Conservation (phyloP, 2,113 vertebrate species). For the Ciconia stormi region DNA sequence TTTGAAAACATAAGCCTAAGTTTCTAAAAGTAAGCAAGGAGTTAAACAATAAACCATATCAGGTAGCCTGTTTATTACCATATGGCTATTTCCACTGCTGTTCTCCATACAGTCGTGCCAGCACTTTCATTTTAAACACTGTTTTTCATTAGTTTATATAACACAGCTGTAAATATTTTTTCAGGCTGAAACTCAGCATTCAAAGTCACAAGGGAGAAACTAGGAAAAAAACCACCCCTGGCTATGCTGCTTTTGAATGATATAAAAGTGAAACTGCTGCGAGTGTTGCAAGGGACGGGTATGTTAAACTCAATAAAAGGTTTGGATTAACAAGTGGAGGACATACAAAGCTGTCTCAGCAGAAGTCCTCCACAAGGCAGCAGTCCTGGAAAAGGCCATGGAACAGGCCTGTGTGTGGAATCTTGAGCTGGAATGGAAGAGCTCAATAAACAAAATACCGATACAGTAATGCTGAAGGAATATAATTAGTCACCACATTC, state of each 20-base stretch:
- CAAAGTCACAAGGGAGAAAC: background rate
- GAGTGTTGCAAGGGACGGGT: background rate
- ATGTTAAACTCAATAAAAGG: background rate
- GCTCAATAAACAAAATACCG: slow-evolving; percentile 31
- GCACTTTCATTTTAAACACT: slow-evolving; percentile 53
- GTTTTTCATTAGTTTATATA: slow-evolving; percentile 52
- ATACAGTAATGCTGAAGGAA: background rate
- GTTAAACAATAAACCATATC: slow-evolving; percentile 55
- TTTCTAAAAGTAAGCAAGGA: slow-evolving; percentile 13
- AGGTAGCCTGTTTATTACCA: slow-evolving; percentile 49
- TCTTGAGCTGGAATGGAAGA: background rate
- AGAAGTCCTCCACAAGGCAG: background rate
- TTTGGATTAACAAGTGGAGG: background rate
- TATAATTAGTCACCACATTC: background rate
- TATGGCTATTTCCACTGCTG: slow-evolving; percentile 28
- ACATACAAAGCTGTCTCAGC: background rate
- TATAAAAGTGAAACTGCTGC: background rate
- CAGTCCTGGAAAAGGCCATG: background rate
- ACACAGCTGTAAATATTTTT: slow-evolving; percentile 57
- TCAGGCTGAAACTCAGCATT: background rate
- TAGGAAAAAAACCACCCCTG: background rate
- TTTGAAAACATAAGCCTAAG: background rate
- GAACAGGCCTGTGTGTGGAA: background rate
- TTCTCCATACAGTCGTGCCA: slow-evolving; percentile 19
- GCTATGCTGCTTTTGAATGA: background rate